Evolutionary conservation across 2,888 invertebrate genomes (phyloP), one percentile per base, ranked within the genome.

Genomic region (Pristionchus maxplancki): DNA sequence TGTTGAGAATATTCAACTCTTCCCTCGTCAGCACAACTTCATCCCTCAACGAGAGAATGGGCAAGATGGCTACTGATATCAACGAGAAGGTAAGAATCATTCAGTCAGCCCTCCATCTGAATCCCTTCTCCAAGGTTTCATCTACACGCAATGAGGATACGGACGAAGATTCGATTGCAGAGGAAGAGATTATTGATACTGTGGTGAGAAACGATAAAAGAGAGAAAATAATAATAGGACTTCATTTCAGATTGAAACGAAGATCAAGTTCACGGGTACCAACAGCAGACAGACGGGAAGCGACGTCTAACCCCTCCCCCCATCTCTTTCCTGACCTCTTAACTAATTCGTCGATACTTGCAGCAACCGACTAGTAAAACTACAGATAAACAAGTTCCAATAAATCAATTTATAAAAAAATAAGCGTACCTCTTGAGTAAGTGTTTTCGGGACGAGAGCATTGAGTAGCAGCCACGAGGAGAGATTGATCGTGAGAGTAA

Each of bases 381-480:
- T 37, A 83, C 50, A 53, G 82, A 83, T 50, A 48, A 44, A 81
- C 40, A 48, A 81, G 6, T 34, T 53, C 53, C 34, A 50, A 37
- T 50, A 48, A 31, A 50, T 13, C n/a, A 40, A 67, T 31, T 34
- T 15, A 31, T 67, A n/a, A n/a, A n/a, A n/a, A 17, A 50, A 28
- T 13, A 20, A n/a, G 5, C 67, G 24, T 74, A 74, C 87, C 74
- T 87, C 71, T 17, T 87, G 71, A 1, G 87, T 50, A n/a, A 94
- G 74, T 15, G 91, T 86, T 44, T 93, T 91, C 9, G 94, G 94
- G 20, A 93, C 91, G 9, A 94, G 90, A 5, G 95, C 94, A 89
- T 94, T 94, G 74, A 94, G 89, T 50, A 94, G 91, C 44, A 94
- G 90, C 94, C 94, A 95, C 17, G 94, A 94, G 40, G 92, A 91